Percentiles rank a stretch among this genome's conserved stretches.
Conservation (phyloP, 2,888 invertebrate genomes). For the Entomobrya proxima region DNA sequence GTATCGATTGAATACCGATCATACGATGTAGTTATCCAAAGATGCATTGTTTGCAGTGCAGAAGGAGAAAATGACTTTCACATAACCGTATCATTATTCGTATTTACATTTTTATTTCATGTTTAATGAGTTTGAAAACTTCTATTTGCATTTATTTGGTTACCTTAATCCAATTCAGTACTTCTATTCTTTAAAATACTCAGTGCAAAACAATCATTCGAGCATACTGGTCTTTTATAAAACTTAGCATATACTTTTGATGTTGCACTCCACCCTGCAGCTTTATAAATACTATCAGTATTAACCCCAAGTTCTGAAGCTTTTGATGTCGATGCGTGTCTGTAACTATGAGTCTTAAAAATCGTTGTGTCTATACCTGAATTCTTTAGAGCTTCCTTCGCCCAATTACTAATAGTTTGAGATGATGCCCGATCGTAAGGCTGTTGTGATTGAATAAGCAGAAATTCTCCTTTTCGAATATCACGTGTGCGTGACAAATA, state of each 20-base stretch:
- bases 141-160: too few relatives aligned
- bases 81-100: too few relatives aligned
- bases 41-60: neutral
- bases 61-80: too few relatives aligned
- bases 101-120: too few relatives aligned
- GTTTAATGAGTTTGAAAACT: too few relatives aligned
- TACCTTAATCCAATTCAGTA: too few relatives aligned
- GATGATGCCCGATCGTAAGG: neutral
- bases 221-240: slow-evolving; percentile 32
- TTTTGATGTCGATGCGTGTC: slow-evolving; percentile 37
- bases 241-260: slow-evolving; percentile 4
- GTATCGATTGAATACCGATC: neutral
- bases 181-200: too few relatives aligned
- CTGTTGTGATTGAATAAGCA: neutral
- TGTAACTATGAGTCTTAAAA: slow-evolving; percentile 29
- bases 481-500: neutral
- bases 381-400: neutral
- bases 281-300: neutral
- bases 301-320: neutral
- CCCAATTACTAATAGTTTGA: slow-evolving; percentile 45
- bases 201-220: too few relatives aligned
- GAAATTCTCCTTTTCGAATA: neutral
- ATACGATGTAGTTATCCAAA: neutral
- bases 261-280: neutral
- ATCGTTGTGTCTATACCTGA: neutral